These are phyloP conservation scores for Halcyon badia DNA, from an alignment of 2,797 vertebrate genomes.

Conservation along the genomic window DNA sequence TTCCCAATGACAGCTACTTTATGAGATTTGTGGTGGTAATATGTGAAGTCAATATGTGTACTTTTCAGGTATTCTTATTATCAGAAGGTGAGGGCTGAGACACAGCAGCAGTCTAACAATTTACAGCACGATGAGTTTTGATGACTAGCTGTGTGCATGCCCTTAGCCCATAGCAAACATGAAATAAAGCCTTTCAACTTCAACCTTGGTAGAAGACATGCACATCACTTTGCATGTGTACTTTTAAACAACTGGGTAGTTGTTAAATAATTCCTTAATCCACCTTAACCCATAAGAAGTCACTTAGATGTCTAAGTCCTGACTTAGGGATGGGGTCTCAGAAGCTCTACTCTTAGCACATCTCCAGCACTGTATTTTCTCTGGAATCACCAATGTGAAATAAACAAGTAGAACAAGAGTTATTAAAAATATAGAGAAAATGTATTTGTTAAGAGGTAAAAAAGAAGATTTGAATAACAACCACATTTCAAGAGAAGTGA, in stretches of 20 bases:
- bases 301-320: neutral
- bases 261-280: neutral
- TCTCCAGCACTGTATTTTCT: neutral
- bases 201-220: neutral
- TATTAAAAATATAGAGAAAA: neutral
- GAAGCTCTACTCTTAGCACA: neutral
- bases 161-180: neutral
- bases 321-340: neutral
- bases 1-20: neutral
- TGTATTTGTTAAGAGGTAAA: neutral
- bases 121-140: neutral
- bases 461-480: neutral
- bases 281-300: rapidly evolving
- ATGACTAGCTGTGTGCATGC: neutral
- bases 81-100: neutral
- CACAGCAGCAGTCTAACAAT: neutral
- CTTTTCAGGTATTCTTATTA: neutral
- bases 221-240: neutral
- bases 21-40: neutral
- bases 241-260: neutral
- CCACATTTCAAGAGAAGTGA: neutral
- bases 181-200: neutral
- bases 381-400: neutral
- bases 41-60: neutral
- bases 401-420: neutral